phyloP scores from a whole-genome alignment of 2,113 vertebrate species.

The Centropus bengalensis region DNA sequence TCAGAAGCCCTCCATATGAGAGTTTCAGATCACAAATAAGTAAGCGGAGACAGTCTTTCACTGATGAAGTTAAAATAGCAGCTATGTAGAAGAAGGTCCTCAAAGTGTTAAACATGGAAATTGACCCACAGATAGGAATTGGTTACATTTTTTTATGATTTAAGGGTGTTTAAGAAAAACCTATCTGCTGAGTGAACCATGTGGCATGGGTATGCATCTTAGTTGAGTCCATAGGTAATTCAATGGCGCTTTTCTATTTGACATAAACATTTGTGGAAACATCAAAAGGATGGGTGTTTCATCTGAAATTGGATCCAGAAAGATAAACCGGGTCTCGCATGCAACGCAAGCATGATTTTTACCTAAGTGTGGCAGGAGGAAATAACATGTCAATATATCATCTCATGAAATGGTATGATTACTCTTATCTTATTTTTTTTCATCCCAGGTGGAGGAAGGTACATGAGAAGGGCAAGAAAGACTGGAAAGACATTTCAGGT shows the following conservation, averaged over 20 bases:
- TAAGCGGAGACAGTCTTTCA: background rate
- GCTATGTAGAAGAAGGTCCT: background rate
- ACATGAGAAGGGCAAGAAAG: background rate
- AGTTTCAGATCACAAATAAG: background rate
- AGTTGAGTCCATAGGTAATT: background rate
- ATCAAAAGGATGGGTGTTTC: background rate
- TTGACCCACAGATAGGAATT: background rate
- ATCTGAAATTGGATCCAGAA: constrained; percentile 11
- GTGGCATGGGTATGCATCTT: background rate
- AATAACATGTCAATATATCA: background rate
- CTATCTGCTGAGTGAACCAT: background rate
- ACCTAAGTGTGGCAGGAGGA: background rate
- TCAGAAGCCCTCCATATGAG: background rate
- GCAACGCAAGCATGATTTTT: background rate
- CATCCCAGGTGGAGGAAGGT: background rate
- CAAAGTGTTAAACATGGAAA: background rate
- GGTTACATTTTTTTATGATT: background rate
- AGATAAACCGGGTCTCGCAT: background rate
- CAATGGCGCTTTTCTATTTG: background rate
- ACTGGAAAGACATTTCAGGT: background rate
- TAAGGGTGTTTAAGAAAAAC: background rate
- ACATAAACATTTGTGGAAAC: background rate
- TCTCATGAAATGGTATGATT: background rate
- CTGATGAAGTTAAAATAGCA: background rate
- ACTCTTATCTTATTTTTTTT: background rate